phyloP scores from a whole-genome alignment of 2,888 invertebrate genomes.

The Caenorhabditis parvicauda region DNA sequence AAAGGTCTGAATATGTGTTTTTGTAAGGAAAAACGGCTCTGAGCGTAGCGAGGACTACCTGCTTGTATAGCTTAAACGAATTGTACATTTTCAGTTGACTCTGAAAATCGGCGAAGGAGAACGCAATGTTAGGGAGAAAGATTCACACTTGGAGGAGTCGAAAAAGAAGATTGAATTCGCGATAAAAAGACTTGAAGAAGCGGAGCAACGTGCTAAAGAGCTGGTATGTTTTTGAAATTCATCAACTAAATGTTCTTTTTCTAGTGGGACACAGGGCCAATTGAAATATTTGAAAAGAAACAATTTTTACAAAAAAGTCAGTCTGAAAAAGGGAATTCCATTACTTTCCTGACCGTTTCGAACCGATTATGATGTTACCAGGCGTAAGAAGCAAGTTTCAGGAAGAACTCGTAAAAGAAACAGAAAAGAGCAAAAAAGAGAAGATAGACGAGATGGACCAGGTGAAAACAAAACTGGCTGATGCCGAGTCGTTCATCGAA shows the following conservation, averaged over 20 bases:
- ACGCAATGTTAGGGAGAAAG: constrained; percentile 23
- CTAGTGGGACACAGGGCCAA: not conserved
- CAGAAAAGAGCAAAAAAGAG: not conserved
- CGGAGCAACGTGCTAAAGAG: constrained; percentile 54
- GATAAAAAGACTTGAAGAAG: constrained; percentile 46
- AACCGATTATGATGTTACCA: too few species aligned
- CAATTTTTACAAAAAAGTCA: too few species aligned
- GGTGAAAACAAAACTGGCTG: constrained; percentile 10
- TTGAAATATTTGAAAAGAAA: not conserved
- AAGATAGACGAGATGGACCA: constrained; percentile 18
- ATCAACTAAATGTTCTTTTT: too few species aligned
- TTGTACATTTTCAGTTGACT: constrained; percentile 1
- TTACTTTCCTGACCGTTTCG: too few species aligned
- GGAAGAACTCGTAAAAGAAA: too few species aligned
- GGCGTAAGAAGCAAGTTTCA: too few species aligned
- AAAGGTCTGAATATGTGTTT: too few species aligned
- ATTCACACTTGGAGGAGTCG: constrained; percentile 33
- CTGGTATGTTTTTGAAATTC: constrained; percentile 29
- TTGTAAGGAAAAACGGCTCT: too few species aligned
- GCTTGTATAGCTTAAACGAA: too few species aligned
- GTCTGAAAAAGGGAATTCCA: too few species aligned
- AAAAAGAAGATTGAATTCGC: constrained; percentile 35
- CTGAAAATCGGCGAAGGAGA: constrained; percentile 8
- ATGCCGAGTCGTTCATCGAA: constrained; percentile 23
- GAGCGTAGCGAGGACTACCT: too few species aligned